Evolutionary conservation across 2,797 vertebrate genomes (phyloP), one percentile per base, ranked within the genome.

Genomic region (Myotis daubentonii): DNA sequence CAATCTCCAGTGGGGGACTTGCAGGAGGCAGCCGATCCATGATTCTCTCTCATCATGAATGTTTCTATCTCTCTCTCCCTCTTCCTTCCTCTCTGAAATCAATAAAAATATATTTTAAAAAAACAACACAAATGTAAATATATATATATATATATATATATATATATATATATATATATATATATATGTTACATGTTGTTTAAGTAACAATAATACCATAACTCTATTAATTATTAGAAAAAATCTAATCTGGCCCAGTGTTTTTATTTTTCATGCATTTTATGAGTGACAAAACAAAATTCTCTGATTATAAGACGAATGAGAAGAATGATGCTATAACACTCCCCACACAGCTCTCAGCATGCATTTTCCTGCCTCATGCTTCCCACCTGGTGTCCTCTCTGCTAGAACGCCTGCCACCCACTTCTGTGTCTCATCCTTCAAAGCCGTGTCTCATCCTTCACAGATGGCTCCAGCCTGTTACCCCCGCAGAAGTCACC

Each of bases 211-310:
- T 36, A 22, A 71, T 80, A 89, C 93, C 25, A 53, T 62, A 81
- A 75, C 23, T 71, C 1, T 94, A 33, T 55, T 93, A 62, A 70
- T 62, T 51, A 0, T 85, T 47, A 28, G 33, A 23, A 41, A 62
- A 57, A n/a, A 83, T 65, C n/a, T 62, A 25, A 13, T 53, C 36
- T 41, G 41, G 7, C 25, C 33, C 53, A 78, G 41, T 76, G 19
- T 78, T 57, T 65, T 78, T 55, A 47, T 76, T 91, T 75, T 17
- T 88, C 88, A 81, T 86, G 41, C 33, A 38, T 76, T 82, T 91
- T 71, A 53, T 92, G 38, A 86, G 47, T 72, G 74, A 95, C 66
- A 85, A 68, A 71, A 47, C 51, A 84, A 79, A 92, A 87, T 92
- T 87, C 41, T 70, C 13, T 60, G 22, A 12, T 71, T 15, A 4